Evolutionary conservation across 2,888 invertebrate genomes (phyloP).

Genomic region (Mesorhabditis spiculigera): DNA sequence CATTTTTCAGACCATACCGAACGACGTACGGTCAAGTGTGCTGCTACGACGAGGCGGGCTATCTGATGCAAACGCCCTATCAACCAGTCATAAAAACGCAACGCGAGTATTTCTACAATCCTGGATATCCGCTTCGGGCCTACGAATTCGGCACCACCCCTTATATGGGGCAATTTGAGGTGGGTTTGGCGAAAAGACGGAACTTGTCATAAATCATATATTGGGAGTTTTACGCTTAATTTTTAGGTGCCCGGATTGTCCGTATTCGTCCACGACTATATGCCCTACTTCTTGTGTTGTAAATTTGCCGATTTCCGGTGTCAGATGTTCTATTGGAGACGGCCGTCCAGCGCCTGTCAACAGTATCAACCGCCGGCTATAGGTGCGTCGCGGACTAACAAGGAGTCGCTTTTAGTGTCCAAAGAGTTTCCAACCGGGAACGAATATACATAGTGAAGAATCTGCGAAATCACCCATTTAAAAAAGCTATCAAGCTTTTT

Average conservation of each 20-base stretch:
- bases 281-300: constrained; percentile 91
- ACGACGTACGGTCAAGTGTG: constrained; percentile 79
- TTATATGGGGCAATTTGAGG: constrained; percentile 89
- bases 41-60: constrained; percentile 88
- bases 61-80: constrained; percentile 88
- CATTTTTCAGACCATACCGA: constrained; percentile 45
- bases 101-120: constrained; percentile 46
- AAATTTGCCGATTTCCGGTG: constrained; percentile 90
- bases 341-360: constrained; percentile 90
- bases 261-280: constrained; percentile 91
- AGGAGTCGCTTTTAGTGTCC: no score
- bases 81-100: constrained; percentile 68
- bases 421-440: no score
- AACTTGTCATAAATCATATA: not conserved
- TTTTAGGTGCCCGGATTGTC: constrained; percentile 79
- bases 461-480: not conserved
- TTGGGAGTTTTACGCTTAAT: not conserved
- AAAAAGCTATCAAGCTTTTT: no score
- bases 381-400: constrained; percentile 14
- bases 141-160: constrained; percentile 85
- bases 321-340: constrained; percentile 81
- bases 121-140: constrained; percentile 56
- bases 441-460: no score
- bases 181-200: constrained; percentile 54
- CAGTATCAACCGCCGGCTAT: constrained; percentile 64